Conservation (phyloP, 2,113 vertebrate species). For the Ctenomys sociabilis region DNA sequence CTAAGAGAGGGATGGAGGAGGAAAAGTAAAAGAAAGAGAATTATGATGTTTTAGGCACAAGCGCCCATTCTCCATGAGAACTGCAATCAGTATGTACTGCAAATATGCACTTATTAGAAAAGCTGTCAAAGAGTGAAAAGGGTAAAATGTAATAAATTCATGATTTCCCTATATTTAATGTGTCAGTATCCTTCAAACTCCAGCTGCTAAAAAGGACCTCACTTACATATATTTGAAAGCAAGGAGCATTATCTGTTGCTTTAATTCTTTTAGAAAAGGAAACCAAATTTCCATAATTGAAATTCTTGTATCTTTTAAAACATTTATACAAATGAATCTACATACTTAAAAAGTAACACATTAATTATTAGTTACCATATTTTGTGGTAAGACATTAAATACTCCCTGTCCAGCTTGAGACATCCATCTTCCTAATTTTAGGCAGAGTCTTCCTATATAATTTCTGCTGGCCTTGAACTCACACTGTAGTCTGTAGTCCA, state of each 20-base stretch:
- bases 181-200: neutral
- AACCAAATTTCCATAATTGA: neutral
- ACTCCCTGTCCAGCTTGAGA: neutral
- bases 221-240: neutral
- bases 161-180: neutral
- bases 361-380: neutral
- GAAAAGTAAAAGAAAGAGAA: neutral
- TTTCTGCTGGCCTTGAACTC: neutral
- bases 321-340: neutral
- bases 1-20: neutral
- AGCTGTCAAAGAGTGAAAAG: neutral
- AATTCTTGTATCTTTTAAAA: neutral
- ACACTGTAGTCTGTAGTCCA: too few species aligned
- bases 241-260: neutral
- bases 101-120: neutral
- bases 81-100: neutral
- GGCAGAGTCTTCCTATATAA: neutral
- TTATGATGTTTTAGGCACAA: neutral
- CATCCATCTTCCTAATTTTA: neutral
- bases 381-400: neutral
- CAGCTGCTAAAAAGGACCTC: neutral
- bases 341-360: neutral
- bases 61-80: neutral
- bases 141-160: neutral
- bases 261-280: slow-evolving; percentile 19